Conservation (phyloP, 2,113 vertebrate genomes). For the Apeltes quadracus region DNA sequence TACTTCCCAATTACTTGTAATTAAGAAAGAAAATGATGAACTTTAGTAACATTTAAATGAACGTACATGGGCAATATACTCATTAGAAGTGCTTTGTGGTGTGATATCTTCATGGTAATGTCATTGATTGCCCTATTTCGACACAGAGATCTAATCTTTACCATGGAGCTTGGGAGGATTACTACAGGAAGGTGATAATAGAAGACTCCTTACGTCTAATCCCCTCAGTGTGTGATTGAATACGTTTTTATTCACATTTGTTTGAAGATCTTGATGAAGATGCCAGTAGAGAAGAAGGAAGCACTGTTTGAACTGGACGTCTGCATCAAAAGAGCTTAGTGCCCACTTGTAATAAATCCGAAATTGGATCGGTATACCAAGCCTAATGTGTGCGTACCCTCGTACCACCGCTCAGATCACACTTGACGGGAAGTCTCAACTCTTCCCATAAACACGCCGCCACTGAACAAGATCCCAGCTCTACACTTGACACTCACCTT, state of each 20-base stretch:
- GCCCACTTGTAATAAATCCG: background rate
- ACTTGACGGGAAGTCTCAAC: conserved; percentile 4
- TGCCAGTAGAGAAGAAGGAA: conserved; percentile 18
- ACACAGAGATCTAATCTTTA: conserved; percentile 47
- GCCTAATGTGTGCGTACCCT: conserved; percentile 4
- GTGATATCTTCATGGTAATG: conserved; percentile 26
- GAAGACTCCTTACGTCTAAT: conserved; percentile 53
- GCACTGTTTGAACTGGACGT: background rate
- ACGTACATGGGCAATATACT: conserved; percentile 1
- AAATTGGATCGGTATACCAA: conserved; percentile 20
- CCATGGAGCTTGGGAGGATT: conserved; percentile 40
- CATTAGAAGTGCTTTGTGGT: conserved; percentile 12
- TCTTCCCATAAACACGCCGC: conserved; percentile 23
- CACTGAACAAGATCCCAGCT: conserved; percentile 25
- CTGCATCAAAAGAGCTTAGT: conserved; percentile 6
- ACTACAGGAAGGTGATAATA: conserved; percentile 51
- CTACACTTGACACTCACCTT: conserved; percentile 66
- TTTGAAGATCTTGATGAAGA: conserved; percentile 45
- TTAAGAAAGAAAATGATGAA: conserved; percentile 1
- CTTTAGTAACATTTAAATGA: conserved; percentile 25
- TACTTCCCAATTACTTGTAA: conserved; percentile 17
- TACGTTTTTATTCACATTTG: conserved; percentile 26
- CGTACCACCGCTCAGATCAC: conserved; percentile 9
- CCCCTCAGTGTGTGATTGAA: conserved; percentile 52
- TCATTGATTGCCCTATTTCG: conserved; percentile 44